Evolutionary conservation across 2,797 vertebrate genomes (phyloP), one percentile per base, ranked within the genome.

Genomic region (Danio tinwini): DNA sequence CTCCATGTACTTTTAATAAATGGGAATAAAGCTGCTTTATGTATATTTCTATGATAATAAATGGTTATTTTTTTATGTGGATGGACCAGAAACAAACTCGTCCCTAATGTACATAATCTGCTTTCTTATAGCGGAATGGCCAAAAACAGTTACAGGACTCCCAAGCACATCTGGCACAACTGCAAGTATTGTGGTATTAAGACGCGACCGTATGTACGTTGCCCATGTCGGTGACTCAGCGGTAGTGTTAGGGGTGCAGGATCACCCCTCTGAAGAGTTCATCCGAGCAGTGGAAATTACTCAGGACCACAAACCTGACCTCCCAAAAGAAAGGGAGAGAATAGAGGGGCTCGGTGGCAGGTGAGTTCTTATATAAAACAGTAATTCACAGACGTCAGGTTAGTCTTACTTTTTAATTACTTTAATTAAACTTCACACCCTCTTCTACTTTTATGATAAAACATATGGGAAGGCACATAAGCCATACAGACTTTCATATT

Each of bases 341-440:
- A 99, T 99, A 0, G 97, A 99, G 94, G 96, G 96, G 17, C 95
- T 99, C 9, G 97, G 97, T 65, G 97, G 97, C 80, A 98, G 97
- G 97, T 98, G 90, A 89, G 86, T 17, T 45, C 1, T 78, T 40
- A 16, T 64, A 39, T 47, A 16, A 75, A 50, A 39, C 39, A 58
- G 5, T 52, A 52, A 1, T 29, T 29, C 29, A 29, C 29, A 29
- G 29, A 29, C 29, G n/a, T n/a, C n/a, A n/a, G 3, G 0, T 42
- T 52, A 29, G 14, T 49, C 9, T 21, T n/a, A n/a, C n/a, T 29
- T 29, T 29, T 29, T 29, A 29, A 29, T 29, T 3, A 29, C 29
- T 29, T 1, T 29, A 3, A 1, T 29, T 29, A 29, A 29, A 17
- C 11, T 52, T 69, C 29, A 53, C 5, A 29, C 45, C 21, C 13